A percentile compares a stretch with the other conserved stretches of the same genome.
These are phyloP conservation scores for Tenodera sinensis DNA, from an alignment of 2,888 invertebrate species.

Conservation along the genomic window DNA sequence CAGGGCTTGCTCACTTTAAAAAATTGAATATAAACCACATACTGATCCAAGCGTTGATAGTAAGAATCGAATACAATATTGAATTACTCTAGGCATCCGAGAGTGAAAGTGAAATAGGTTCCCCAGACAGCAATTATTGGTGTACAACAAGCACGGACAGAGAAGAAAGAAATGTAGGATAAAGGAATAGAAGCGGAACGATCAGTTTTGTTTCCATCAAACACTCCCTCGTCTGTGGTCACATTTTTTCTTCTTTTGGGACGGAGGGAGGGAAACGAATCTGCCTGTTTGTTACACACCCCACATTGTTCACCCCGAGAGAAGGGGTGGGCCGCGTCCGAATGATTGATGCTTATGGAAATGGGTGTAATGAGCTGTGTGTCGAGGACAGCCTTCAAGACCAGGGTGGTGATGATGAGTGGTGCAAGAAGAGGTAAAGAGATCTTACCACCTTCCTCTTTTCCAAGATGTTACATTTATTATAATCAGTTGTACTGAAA, in stretches of 20 bases:
- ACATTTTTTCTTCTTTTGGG: background rate
- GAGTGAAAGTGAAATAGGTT: background rate
- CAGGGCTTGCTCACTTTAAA: no score
- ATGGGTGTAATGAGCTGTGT: conserved; percentile 14
- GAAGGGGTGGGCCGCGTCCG: background rate
- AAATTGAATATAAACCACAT: no score
- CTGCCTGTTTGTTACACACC: background rate
- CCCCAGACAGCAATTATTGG: background rate
- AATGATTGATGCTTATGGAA: conserved; percentile 12
- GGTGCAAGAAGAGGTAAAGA: background rate
- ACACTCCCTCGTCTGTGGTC: background rate
- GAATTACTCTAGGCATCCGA: background rate
- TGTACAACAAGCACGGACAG: background rate
- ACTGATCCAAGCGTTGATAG: no score
- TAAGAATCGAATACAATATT: background rate
- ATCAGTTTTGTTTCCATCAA: background rate
- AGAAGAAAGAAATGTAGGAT: background rate
- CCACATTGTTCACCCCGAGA: background rate
- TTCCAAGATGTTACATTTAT: background rate
- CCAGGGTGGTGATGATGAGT: background rate
- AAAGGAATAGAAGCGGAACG: background rate
- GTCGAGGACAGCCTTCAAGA: background rate
- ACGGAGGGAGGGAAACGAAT: background rate
- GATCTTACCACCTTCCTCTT: background rate
- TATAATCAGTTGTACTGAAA: no score